A percentile compares a stretch with the other conserved stretches of the same genome.
These are phyloP conservation scores for Netelia fuscicornis DNA, from an alignment of 2,888 invertebrate genomes.

Conservation along the genomic window DNA sequence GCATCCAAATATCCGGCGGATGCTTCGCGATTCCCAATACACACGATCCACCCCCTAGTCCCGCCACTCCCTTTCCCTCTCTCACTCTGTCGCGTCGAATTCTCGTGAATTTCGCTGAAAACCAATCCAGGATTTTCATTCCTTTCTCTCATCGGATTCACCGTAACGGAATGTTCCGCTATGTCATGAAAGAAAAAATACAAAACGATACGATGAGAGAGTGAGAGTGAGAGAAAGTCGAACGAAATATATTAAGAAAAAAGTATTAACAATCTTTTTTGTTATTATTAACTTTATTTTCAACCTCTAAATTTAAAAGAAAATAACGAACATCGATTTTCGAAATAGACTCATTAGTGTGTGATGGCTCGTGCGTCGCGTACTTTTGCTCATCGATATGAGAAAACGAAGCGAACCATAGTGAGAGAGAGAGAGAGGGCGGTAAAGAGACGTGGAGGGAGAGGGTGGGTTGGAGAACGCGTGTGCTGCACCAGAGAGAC, in stretches of 20 bases:
- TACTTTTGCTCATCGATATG: slow-evolving; percentile 43
- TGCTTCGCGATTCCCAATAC: slow-evolving; percentile 26
- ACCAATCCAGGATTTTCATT: slow-evolving; percentile 40
- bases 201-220: no score
- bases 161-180: background rate
- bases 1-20: slow-evolving; percentile 65
- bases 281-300: no score
- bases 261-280: background rate
- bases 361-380: background rate
- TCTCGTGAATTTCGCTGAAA: slow-evolving; percentile 42
- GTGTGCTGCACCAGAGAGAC: slow-evolving; percentile 48
- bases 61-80: background rate
- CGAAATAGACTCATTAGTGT: slow-evolving; percentile 36
- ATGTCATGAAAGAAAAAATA: background rate
- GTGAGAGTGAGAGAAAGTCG: background rate
- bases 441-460: background rate
- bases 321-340: slow-evolving; percentile 20
- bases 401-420: slow-evolving; percentile 10
- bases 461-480: slow-evolving; percentile 39
- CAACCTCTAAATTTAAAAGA: background rate
- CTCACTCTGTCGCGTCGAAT: slow-evolving; percentile 34
- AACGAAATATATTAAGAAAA: slow-evolving; percentile 8
- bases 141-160: background rate
- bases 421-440: slow-evolving; percentile 5
- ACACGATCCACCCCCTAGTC: background rate